Percentiles rank a stretch among this genome's conserved stretches.
These are phyloP conservation scores for Phymanthus crucifer DNA, from an alignment of 92 coral and sea anemone genomes.

Conservation along the genomic window DNA sequence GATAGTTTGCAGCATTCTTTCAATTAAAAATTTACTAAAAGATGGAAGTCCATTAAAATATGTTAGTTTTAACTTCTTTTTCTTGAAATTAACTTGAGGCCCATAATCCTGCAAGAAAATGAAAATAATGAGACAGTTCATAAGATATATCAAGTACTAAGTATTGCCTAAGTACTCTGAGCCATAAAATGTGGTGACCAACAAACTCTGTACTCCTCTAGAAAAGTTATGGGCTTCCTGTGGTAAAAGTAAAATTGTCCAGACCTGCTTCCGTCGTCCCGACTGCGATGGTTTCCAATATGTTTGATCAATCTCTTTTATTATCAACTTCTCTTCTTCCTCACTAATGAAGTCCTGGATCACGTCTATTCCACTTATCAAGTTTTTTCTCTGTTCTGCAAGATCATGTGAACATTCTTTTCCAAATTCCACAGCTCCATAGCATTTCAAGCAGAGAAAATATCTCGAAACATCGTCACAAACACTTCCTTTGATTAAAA, in stretches of 20 bases:
- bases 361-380: conserved; percentile 67
- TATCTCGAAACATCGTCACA: conserved; percentile 14
- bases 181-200: no score
- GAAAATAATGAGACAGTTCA: no score
- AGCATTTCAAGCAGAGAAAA: conserved; percentile 66
- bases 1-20: conserved; percentile 63
- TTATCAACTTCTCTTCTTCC: conserved; percentile 66
- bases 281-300: conserved; percentile 91
- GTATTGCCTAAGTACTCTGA: no score
- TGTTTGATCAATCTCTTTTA: conserved; percentile 72
- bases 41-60: conserved; percentile 85
- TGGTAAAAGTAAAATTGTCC: background rate
- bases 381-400: conserved; percentile 1
- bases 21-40: conserved; percentile 69
- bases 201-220: no score
- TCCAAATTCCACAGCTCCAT: conserved; percentile 29
- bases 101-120: conserved; percentile 81
- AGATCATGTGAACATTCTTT: conserved; percentile 21
- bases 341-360: conserved; percentile 69
- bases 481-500: background rate
- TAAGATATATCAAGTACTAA: no score
- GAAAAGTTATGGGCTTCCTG: background rate
- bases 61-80: conserved; percentile 72
- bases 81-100: conserved; percentile 96
- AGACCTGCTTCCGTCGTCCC: conserved; percentile 92